phyloP scores from a whole-genome alignment of 2,113 vertebrate genomes.

The Micronycteris hirsuta region DNA sequence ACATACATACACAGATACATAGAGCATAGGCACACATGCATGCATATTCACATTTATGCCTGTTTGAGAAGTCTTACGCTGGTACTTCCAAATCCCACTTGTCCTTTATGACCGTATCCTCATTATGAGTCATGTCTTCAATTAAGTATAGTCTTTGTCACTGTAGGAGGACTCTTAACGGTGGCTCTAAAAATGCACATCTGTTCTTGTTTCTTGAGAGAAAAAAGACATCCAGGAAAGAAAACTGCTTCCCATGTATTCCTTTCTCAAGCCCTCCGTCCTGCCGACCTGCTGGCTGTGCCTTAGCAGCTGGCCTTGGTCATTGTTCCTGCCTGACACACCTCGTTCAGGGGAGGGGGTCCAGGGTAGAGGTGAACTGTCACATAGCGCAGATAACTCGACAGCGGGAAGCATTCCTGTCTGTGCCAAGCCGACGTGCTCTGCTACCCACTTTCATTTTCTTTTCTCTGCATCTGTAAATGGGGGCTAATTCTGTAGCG shows the following conservation, averaged over 20 bases:
- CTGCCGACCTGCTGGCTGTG: neutral
- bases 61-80: neutral
- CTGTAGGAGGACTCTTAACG: neutral
- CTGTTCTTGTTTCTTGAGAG: neutral
- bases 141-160: neutral
- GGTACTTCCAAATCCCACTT: neutral
- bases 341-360: neutral
- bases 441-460: neutral
- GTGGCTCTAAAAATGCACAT: neutral
- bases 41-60: neutral
- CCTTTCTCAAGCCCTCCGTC: neutral
- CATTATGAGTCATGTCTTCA: neutral
- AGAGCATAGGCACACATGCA: too few relatives aligned
- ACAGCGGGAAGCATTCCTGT: neutral
- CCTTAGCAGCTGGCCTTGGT: neutral
- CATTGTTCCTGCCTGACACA: neutral
- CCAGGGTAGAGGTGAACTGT: neutral
- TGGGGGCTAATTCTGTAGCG: neutral
- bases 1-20: neutral
- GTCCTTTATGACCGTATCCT: neutral
- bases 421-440: neutral
- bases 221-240: neutral
- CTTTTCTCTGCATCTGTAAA: neutral
- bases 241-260: neutral
- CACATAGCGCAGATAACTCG: neutral